A percentile compares a stretch with the other conserved stretches of the same genome.
Evolutionary conservation across 2,113 vertebrate genomes (phyloP).

Genomic region (Acrocephalus kingi): DNA sequence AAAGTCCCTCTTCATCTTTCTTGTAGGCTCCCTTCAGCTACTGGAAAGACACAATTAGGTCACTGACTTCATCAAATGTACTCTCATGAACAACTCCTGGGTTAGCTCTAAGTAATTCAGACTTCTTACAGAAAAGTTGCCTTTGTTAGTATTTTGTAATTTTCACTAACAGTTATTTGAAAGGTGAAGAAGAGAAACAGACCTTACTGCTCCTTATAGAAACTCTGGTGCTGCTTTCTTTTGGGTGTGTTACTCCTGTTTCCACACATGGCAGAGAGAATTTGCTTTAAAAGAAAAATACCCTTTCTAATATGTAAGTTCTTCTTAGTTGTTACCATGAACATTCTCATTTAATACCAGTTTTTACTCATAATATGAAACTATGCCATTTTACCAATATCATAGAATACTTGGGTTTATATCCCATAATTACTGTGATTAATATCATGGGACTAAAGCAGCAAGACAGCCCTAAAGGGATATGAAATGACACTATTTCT

Average conservation of each 20-base stretch:
- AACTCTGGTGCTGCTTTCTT: background rate
- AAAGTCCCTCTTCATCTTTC: background rate
- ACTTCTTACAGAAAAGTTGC: slow-evolving; percentile 54
- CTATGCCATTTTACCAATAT: background rate
- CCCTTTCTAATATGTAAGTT: background rate
- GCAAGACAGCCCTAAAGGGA: background rate
- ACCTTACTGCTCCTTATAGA: background rate
- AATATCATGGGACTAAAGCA: background rate
- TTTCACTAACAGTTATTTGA: slow-evolving; percentile 13
- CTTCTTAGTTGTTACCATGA: background rate
- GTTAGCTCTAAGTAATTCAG: slow-evolving; percentile 77
- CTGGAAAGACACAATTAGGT: background rate
- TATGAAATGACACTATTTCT: background rate
- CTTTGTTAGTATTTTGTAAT: slow-evolving; percentile 6
- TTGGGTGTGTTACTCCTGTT: background rate
- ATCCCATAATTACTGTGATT: background rate
- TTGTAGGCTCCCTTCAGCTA: background rate
- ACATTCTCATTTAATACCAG: background rate
- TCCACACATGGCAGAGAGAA: background rate
- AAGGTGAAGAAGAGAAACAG: background rate
- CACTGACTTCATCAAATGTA: slow-evolving; percentile 52
- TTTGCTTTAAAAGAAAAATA: background rate
- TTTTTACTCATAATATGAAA: background rate
- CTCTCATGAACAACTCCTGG: slow-evolving; percentile 43
- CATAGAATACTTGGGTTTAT: background rate